A percentile compares a stretch with the other conserved stretches of the same genome.
phyloP scores from a whole-genome alignment of 2,888 invertebrate genomes.

The Dyspetes luteomarginatus region DNA sequence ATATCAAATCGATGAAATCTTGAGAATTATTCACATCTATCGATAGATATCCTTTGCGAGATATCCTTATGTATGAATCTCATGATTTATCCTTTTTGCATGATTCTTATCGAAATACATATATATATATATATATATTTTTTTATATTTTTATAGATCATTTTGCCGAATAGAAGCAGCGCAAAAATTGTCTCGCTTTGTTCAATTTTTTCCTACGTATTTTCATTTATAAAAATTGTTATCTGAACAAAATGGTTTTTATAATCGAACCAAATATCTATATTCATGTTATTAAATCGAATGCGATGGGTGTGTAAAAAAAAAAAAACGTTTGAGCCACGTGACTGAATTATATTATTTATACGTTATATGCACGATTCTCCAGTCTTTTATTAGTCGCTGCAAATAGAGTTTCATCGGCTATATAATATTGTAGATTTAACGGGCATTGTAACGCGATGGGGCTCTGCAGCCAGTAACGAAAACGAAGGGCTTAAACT shows the following conservation, averaged over 20 bases:
- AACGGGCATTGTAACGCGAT: slow-evolving; percentile 56
- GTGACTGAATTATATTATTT: too few relatives aligned
- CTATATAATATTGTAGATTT: slow-evolving; percentile 37
- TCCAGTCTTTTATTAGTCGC: not conserved
- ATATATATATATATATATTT: too few relatives aligned
- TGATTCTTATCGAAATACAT: not conserved
- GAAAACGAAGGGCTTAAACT: slow-evolving; percentile 56
- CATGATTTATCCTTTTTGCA: slow-evolving; percentile 3
- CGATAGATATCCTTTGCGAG: slow-evolving; percentile 50
- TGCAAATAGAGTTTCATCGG: slow-evolving; percentile 47
- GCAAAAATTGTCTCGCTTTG: too few relatives aligned
- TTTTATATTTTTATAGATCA: not conserved
- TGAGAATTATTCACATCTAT: slow-evolving; percentile 55
- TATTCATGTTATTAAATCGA: too few relatives aligned
- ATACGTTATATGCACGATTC: not conserved
- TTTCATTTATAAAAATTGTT: too few relatives aligned
- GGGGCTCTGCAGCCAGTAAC: slow-evolving; percentile 38
- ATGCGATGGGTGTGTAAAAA: too few relatives aligned
- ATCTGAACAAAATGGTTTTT: too few relatives aligned
- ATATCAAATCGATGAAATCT: slow-evolving; percentile 60
- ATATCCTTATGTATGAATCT: slow-evolving; percentile 30
- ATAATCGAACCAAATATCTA: too few relatives aligned
- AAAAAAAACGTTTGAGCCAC: too few relatives aligned
- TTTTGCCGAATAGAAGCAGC: not conserved
- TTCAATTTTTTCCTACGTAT: too few relatives aligned